phyloP scores from a whole-genome alignment of 1,140 invertebrate genomes.

The Laupala kohalensis region DNA sequence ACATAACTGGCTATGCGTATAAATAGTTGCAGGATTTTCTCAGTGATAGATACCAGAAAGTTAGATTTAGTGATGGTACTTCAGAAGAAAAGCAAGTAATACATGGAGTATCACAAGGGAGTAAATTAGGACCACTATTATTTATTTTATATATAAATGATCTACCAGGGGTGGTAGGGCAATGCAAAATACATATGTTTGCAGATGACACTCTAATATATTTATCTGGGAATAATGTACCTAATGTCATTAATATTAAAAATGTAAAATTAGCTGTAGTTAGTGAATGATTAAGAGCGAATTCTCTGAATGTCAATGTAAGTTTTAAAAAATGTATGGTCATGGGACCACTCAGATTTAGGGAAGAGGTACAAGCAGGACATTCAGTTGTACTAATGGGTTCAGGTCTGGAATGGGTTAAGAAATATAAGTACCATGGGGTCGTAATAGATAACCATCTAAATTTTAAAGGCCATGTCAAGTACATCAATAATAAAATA shows the following conservation, averaged over 20 bases:
- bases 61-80: no score
- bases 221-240: background rate
- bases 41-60: no score
- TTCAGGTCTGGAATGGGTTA: constrained; percentile 19
- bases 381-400: background rate
- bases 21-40: no score
- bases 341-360: background rate
- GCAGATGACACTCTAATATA: background rate
- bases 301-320: background rate
- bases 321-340: background rate
- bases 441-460: background rate
- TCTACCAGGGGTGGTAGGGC: no score
- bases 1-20: no score
- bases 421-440: background rate
- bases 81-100: no score
- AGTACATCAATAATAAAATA: background rate
- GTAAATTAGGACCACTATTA: no score
- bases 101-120: no score
- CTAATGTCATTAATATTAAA: background rate
- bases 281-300: background rate
- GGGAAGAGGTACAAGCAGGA: background rate
- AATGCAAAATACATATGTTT: no score
- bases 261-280: background rate
- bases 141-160: no score
- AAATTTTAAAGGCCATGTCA: constrained; percentile 1